Base-by-base conservation (phyloP, 2,797 vertebrate genomes). In the Adrianichthys oophorus region DNA sequence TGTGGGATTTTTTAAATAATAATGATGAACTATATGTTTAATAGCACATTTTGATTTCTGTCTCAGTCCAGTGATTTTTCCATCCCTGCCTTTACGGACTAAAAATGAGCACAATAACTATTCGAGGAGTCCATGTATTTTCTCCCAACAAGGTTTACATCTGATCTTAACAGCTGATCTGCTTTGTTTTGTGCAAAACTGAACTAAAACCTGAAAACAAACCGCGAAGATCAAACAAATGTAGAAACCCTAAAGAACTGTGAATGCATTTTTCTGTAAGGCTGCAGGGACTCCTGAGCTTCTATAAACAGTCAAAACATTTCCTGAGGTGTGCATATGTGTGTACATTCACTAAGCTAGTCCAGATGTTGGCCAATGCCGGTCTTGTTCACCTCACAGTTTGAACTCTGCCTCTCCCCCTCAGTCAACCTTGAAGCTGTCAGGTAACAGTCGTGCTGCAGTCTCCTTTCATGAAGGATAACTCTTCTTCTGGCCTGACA, bases 311-410 rank as follows among this genome's bases (percentile, higher is more conserved):
- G 59, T 65, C 43, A 15, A 37, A 70, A 62, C 54, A 59, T 52
- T 60, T 59, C 46, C 48, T 62, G 26, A 63, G 70, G 58, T 51
- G 18, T 59, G 56, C 48, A 41, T 29, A 29, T 54, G 53, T 49
- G 32, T 58, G 41, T 61, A 42, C 59, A 52, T 53, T 17, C 37
- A 47, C 42, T 79, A 85, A 87, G 52, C 55, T 40, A 0, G 85
- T 71, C 79, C 85, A 89, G 78, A 88, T 88, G 85, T 82, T 15
- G 50, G 48, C 59, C 56, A 5, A 58, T 48, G 65, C 48, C 23
- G 70, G 59, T 72, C 65, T 53, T 47, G 29, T 68, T 78, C 71
- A 64, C 65, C 72, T 72, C 57, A 0, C 41, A 24, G 57, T 45
- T 59, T 14, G 57, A 78, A 74, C 70, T 55, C 54, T 60, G 40